Base-by-base conservation (phyloP, 2,113 vertebrate species). In the Regulus satrapa region DNA sequence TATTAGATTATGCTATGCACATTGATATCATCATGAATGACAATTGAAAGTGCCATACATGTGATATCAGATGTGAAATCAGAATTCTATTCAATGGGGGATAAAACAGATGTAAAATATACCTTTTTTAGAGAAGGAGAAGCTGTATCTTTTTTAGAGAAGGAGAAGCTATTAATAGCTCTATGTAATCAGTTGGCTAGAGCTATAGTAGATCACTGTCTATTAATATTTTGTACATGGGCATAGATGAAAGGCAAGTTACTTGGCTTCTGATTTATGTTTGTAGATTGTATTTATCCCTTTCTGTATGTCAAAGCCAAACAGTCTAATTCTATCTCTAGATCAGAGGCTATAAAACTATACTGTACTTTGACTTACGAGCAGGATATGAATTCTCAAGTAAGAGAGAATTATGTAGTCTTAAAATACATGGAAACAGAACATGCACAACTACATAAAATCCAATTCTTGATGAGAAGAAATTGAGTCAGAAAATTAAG, bases 401-500 rank as follows among this genome's bases (percentile, higher is more conserved):
- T 6, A 51, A 84, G 77, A 66, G 3, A 56, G 9, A 85, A 43
- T 55, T 63, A 67, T 52, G 4, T 51, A 55, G 59, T 68, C 46
- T 52, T 64, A 63, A 76, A 84, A 89, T 43, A 78, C 5, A 2
- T 12, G 55, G 54, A 75, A 68, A 18, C 5, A 82, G 43, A 75
- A 79, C 38, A 61, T 41, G 6, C 18, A 38, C 8, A 84, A 40
- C 51, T 66, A 40, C 74, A 23, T 87, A 91, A 85, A 62, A 79
- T 71, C 46, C n/a, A 38, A 91, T 23, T n/a, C 25, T 69, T 88
- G 25, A 83, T 84, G 80, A 88, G 52, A 74, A 86, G n/a, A 77
- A 63, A 24, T 36, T 76, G 52, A 88, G 63, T 91, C 41, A 82
- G 45, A 83, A 94, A 92, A 95, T 85, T n/a, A 94, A 94, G 88